Percentiles rank a stretch among this genome's conserved stretches.
Evolutionary conservation across 2,113 vertebrate species (phyloP).

Genomic region (Gobius niger): DNA sequence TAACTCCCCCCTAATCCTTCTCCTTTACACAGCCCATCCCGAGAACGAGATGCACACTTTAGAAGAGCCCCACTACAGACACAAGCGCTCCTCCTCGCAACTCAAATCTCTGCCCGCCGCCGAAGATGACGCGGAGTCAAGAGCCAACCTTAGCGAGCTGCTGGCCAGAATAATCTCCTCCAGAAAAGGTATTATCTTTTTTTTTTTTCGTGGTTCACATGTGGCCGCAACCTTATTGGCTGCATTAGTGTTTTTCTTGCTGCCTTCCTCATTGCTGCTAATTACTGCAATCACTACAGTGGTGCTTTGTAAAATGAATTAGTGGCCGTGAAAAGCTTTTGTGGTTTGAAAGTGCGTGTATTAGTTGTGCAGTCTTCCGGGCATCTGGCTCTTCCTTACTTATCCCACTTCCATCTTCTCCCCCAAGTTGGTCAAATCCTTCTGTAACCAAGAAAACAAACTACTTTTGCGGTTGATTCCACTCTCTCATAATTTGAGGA

Average conservation of each 20-base stretch:
- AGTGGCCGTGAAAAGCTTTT: constrained; percentile 70
- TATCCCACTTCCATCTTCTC: constrained; percentile 1
- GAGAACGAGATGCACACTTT: constrained; percentile 41
- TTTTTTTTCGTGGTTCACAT: constrained; percentile 9
- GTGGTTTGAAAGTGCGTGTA: constrained; percentile 62
- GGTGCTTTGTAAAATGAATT: constrained; percentile 66
- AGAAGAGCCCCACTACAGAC: constrained; percentile 60
- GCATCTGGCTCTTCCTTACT: constrained; percentile 20
- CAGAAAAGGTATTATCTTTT: constrained; percentile 82
- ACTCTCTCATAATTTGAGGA: neutral
- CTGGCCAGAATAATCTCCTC: constrained; percentile 86
- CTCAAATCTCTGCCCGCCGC: constrained; percentile 66
- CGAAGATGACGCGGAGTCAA: constrained; percentile 74
- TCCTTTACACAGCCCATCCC: constrained; percentile 34
- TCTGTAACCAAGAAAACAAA: neutral
- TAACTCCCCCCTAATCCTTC: neutral
- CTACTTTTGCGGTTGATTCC: neutral
- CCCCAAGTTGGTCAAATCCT: neutral
- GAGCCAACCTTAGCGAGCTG: constrained; percentile 83
- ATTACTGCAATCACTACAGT: constrained; percentile 56
- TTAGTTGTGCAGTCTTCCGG: constrained; percentile 47
- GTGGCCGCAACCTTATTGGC: constrained; percentile 14
- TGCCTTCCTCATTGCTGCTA: constrained; percentile 32
- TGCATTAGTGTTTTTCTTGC: constrained; percentile 25
- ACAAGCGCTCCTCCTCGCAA: constrained; percentile 70